Conservation (phyloP, 2,113 vertebrate species). For the Haliaeetus leucogaster region DNA sequence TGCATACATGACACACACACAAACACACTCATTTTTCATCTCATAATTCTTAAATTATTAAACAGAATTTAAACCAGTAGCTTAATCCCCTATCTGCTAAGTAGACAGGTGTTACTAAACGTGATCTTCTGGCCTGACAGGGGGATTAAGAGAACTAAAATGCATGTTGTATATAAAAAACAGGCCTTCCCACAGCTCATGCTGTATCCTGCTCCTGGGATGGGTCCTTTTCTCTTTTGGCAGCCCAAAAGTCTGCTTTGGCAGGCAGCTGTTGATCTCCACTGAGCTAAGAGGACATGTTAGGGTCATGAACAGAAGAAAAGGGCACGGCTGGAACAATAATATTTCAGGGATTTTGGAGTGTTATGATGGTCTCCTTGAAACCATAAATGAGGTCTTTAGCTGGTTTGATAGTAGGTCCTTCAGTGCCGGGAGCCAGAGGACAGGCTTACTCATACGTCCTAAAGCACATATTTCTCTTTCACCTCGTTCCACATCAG, state of each 20-base stretch:
- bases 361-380: not conserved
- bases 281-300: not conserved
- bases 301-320: not conserved
- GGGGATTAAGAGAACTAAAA: not conserved
- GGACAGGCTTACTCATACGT: not conserved
- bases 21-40: not conserved
- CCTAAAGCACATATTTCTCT: not conserved
- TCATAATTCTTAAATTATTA: not conserved
- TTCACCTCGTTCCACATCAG: not conserved
- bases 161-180: not conserved
- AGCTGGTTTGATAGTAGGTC: not conserved
- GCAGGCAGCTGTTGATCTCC: not conserved
- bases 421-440: not conserved
- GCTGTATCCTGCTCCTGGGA: not conserved
- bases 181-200: accelerated
- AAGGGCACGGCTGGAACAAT: not conserved
- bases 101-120: not conserved
- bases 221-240: not conserved
- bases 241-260: not conserved
- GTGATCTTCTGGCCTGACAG: not conserved
- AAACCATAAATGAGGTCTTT: not conserved
- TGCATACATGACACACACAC: not conserved
- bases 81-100: not conserved
- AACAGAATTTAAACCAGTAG: not conserved
- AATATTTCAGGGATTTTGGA: not conserved